These are phyloP conservation scores for Ornithoptera alexandrae DNA, from an alignment of 2,888 invertebrate species.

Conservation along the genomic window DNA sequence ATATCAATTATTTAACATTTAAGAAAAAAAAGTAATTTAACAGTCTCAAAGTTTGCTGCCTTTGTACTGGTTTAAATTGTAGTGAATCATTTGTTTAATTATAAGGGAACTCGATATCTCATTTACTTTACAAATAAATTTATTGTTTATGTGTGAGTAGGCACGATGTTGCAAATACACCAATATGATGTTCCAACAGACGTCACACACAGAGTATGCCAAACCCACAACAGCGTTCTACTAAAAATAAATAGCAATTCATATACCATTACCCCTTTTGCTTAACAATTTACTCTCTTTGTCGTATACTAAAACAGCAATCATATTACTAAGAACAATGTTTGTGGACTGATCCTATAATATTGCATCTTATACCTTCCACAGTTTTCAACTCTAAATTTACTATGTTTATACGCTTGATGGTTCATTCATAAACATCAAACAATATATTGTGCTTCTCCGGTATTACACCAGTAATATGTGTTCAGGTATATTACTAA, in stretches of 20 bases:
- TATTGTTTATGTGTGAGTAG: conserved; percentile 3
- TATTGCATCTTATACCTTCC: not conserved
- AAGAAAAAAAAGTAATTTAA: not conserved
- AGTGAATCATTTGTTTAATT: not conserved
- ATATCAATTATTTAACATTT: not conserved
- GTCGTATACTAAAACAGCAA: not conserved
- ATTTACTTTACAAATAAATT: conserved; percentile 13
- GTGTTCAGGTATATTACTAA: not conserved
- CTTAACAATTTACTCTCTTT: conserved; percentile 5
- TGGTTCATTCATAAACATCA: conserved; percentile 27
- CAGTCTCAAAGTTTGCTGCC: not conserved
- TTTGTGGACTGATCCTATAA: not conserved
- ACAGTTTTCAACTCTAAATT: conserved; percentile 9
- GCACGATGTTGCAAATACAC: conserved; percentile 3
- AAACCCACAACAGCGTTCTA: not conserved
- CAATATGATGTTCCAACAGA: not conserved
- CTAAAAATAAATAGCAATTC: conserved; percentile 3
- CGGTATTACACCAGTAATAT: not conserved
- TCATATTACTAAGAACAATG: not conserved
- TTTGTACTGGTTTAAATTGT: not conserved
- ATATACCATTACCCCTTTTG: conserved; percentile 2
- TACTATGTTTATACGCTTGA: conserved; percentile 13
- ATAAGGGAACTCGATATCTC: not conserved
- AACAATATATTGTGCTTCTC: conserved; percentile 1
- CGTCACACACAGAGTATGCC: not conserved